These are phyloP conservation scores for Venturia canescens DNA, from an alignment of 1,140 invertebrate species.

Conservation along the genomic window DNA sequence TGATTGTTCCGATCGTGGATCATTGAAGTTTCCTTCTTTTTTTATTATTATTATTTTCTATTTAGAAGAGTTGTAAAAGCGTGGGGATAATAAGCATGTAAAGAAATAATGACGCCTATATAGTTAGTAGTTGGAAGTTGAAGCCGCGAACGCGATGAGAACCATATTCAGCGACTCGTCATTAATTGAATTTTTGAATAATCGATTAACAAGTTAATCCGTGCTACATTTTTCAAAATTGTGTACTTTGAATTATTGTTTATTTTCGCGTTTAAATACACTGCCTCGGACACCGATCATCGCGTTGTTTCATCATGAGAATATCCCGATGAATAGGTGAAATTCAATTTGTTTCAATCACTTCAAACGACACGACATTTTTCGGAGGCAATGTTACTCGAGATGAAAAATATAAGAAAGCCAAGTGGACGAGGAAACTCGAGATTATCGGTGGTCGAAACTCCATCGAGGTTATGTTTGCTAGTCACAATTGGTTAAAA, in stretches of 20 bases:
- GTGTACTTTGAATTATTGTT: slow-evolving; percentile 48
- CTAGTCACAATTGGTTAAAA: slow-evolving; percentile 76
- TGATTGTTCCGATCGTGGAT: slow-evolving; percentile 66
- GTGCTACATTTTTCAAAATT: slow-evolving; percentile 58
- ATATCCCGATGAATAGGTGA: too few species aligned
- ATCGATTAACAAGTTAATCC: slow-evolving; percentile 46
- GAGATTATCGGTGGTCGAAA: slow-evolving; percentile 62
- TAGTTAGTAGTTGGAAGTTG: slow-evolving; percentile 50
- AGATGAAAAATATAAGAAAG: slow-evolving; percentile 28
- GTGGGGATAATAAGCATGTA: not conserved
- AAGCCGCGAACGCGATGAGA: slow-evolving; percentile 35
- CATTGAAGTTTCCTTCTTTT: slow-evolving; percentile 60
- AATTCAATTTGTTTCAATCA: too few species aligned
- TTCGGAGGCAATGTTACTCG: not conserved
- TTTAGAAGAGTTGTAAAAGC: slow-evolving; percentile 44
- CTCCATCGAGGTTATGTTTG: slow-evolving; percentile 71
- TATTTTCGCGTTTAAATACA: slow-evolving; percentile 36
- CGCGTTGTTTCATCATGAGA: slow-evolving; percentile 20
- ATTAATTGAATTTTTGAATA: slow-evolving; percentile 65
- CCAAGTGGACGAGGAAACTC: slow-evolving; percentile 44
- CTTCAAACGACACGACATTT: slow-evolving; percentile 10
- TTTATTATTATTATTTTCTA: slow-evolving; percentile 55
- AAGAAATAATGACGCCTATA: slow-evolving; percentile 41
- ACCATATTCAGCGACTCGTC: slow-evolving; percentile 65
- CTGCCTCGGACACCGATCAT: slow-evolving; percentile 55